A percentile compares a stretch with the other conserved stretches of the same genome.
Evolutionary conservation across 2,888 invertebrate genomes (phyloP).

Genomic region (Pachliopta kotzebuea): DNA sequence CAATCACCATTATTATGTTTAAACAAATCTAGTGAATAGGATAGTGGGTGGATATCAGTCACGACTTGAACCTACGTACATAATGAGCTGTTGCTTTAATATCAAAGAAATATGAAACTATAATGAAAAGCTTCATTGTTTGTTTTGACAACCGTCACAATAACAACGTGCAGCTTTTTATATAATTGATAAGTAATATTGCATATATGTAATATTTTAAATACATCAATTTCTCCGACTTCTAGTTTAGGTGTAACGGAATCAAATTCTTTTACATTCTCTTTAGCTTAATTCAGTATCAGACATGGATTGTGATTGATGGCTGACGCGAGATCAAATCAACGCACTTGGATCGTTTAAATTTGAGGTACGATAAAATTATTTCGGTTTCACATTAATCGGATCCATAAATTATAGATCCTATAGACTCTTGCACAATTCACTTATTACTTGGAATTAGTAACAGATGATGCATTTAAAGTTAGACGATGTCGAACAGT

Average conservation of each 20-base stretch:
- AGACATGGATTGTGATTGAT: conserved; percentile 5
- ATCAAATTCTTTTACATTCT: conserved; percentile 11
- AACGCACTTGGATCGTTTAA: conserved; percentile 16
- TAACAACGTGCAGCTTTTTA: background rate
- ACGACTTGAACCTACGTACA: conserved; percentile 13
- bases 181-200: background rate
- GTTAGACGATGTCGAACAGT: conserved; percentile 28
- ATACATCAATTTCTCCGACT: background rate
- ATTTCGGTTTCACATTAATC: conserved; percentile 29
- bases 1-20: conserved; percentile 7
- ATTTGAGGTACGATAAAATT: conserved; percentile 6
- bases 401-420: conserved; percentile 31
- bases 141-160: background rate
- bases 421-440: conserved; percentile 28
- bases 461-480: conserved; percentile 13
- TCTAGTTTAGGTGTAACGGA: conserved; percentile 10
- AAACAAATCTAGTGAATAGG: conserved; percentile 8
- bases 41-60: conserved; percentile 19
- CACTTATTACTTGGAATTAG: conserved; percentile 12
- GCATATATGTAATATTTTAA: background rate
- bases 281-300: conserved; percentile 15
- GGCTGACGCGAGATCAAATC: conserved; percentile 21
- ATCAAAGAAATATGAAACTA: conserved; percentile 1
- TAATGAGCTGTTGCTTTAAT: conserved; percentile 10
- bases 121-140: conserved; percentile 9